phyloP scores from a whole-genome alignment of 2,113 vertebrate species.

The Dascyllus trimaculatus region DNA sequence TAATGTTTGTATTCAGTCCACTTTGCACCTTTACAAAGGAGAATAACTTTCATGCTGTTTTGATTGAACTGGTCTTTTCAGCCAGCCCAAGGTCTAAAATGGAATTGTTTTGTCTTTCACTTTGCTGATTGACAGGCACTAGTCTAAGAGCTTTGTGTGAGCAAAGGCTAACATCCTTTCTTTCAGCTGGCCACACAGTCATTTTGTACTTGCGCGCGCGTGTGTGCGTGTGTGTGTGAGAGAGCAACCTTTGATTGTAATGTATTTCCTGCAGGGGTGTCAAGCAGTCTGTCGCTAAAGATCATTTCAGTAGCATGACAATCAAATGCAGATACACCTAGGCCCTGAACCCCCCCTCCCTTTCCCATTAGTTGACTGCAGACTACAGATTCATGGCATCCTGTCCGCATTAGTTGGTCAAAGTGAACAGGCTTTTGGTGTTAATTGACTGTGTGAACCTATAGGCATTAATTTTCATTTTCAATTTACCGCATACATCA shows the following conservation, averaged over 20 bases:
- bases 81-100: neutral
- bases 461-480: conserved; percentile 3
- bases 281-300: neutral
- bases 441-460: conserved; percentile 28
- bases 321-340: conserved; percentile 1
- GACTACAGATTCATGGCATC: neutral
- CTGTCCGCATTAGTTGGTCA: conserved; percentile 1
- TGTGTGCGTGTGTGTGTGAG: neutral
- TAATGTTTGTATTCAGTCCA: no score
- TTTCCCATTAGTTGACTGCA: neutral
- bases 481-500: conserved; percentile 5
- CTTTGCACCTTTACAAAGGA: no score
- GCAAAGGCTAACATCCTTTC: neutral
- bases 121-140: neutral
- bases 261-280: conserved; percentile 30
- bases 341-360: neutral
- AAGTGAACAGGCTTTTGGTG: conserved; percentile 19
- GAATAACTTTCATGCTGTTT: no score
- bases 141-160: neutral
- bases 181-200: neutral
- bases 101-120: neutral
- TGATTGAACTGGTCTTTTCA: neutral
- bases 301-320: conserved; percentile 23
- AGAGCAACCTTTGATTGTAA: conserved; percentile 17
- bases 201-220: neutral